Base-by-base conservation (phyloP, 2,113 vertebrate genomes). In the Alouatta palliata region DNA sequence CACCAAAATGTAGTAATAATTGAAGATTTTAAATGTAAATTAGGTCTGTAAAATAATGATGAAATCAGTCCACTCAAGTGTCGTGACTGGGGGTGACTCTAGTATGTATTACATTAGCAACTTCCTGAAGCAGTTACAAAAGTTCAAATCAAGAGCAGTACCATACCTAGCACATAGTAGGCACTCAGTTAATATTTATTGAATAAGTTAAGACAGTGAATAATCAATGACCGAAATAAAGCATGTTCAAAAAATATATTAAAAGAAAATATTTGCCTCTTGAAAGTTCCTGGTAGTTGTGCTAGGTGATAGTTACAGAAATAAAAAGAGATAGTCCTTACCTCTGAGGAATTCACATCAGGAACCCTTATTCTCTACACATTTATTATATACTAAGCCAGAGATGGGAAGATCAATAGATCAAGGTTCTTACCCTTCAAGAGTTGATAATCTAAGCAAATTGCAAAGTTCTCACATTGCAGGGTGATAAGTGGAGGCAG, bases 1-100 rank as follows among this genome's bases (percentile, higher is more conserved):
- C 37, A 47, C 47, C 43, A 47, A 89, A 95, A 94, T 2, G 82
- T 17, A 89, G 17, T 76, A 64, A 91, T 95, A 70, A 37, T 47
- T 96, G 14, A 88, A 81, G 37, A 68, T 85, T 68, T 97, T 87
- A 68, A 83, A 61, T 95, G 52, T 79, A 90, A 89, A 73, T 96
- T 92, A 75, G 6, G 25, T 83, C 21, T 90, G 0, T 94, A 87
- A 96, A 94, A 84, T 87, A 70, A 8, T 95, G 25, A 80, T 75
- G 25, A 77, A 96, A 88, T 81, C 52, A 83, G 0, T 43, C 43
- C 49, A 47, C 6, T 75, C 8, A 90, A 85, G 16, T 71, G 12
- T 73, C 58, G 61, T 56, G 40, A 79, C 64, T 92, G 19, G 45
- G 23, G 82, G 58, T 93, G 47, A 75, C 19, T 95, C 47, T 88